phyloP scores from a whole-genome alignment of 2,888 invertebrate species.

The Pristionchus maxplancki region DNA sequence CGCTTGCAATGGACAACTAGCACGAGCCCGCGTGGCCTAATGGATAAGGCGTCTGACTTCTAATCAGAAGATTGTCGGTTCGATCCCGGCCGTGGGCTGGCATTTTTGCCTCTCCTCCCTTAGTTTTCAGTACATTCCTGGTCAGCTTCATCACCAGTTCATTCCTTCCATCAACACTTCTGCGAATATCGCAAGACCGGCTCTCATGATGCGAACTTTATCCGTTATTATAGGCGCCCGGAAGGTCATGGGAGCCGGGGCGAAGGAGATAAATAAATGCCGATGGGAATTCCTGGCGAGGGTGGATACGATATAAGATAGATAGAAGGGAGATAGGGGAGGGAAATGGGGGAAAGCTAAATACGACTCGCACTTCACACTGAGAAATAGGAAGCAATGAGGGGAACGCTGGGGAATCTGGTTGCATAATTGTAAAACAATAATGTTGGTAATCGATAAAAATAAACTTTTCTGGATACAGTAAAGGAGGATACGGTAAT shows the following conservation, averaged over 20 bases:
- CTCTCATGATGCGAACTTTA: slow-evolving; percentile 45
- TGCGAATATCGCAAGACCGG: not conserved
- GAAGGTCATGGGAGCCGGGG: slow-evolving; percentile 9
- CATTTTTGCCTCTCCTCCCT: not conserved
- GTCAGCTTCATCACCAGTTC: not conserved
- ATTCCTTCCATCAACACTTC: not conserved
- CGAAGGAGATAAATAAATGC: slow-evolving; percentile 1
- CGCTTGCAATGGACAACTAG: not conserved
- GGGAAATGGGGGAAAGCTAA: not conserved
- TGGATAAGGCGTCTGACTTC: slow-evolving; percentile 77
- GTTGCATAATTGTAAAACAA: not conserved
- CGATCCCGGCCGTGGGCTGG: slow-evolving; percentile 62
- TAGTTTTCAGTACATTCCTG: not conserved
- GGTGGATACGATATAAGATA: not conserved
- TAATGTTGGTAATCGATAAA: not conserved
- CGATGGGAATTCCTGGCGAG: slow-evolving; percentile 12
- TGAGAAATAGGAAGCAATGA: not conserved
- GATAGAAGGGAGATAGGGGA: too few relatives aligned
- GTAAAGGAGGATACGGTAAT: not conserved
- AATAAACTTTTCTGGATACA: too few relatives aligned
- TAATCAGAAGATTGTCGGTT: slow-evolving; percentile 75
- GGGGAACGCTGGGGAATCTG: not conserved
- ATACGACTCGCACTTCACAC: not conserved
- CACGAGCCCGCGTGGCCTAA: slow-evolving; percentile 68
- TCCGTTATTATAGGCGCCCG: slow-evolving; percentile 4